Percentiles rank a stretch among this genome's conserved stretches.
phyloP scores from a whole-genome alignment of 2,113 vertebrate genomes.

The Oncorhynchus clarkii region DNA sequence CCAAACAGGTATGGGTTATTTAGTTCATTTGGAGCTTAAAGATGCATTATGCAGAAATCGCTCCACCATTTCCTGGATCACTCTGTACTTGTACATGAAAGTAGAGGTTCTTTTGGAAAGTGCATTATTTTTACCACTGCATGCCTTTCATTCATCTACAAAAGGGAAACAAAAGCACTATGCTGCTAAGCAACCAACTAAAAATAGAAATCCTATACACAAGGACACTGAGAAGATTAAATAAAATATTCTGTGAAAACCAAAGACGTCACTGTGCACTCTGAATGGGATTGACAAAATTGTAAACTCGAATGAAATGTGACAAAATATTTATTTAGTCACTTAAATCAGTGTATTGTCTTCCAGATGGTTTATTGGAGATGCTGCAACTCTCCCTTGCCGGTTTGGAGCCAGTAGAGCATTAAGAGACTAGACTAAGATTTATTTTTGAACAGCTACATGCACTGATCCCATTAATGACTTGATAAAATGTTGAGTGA shows the following conservation, averaged over 20 bases:
- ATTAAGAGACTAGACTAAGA: not conserved
- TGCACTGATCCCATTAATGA: not conserved
- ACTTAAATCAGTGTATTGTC: not conserved
- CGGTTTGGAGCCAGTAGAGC: not conserved
- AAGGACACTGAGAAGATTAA: not conserved
- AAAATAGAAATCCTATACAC: not conserved
- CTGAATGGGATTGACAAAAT: too few species aligned
- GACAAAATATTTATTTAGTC: not conserved
- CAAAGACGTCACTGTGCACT: not conserved
- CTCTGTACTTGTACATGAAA: not conserved
- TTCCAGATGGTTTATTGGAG: not conserved
- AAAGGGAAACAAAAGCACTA: slow-evolving; percentile 1
- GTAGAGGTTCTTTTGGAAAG: not conserved
- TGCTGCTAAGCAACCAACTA: not conserved
- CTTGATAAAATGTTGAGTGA: not conserved
- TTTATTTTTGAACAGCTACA: not conserved
- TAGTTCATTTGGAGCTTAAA: not conserved
- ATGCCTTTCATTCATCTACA: not conserved
- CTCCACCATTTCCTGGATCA: too few species aligned
- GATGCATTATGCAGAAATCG: too few species aligned
- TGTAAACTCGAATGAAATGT: not conserved
- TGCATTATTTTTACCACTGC: not conserved
- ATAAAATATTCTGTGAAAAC: not conserved
- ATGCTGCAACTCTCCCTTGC: not conserved
- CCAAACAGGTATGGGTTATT: not conserved